Percentiles rank a stretch among this genome's conserved stretches.
These are phyloP conservation scores for Paragorgia papillata DNA, from an alignment of 92 coral and sea anemone genomes.

Conservation along the genomic window DNA sequence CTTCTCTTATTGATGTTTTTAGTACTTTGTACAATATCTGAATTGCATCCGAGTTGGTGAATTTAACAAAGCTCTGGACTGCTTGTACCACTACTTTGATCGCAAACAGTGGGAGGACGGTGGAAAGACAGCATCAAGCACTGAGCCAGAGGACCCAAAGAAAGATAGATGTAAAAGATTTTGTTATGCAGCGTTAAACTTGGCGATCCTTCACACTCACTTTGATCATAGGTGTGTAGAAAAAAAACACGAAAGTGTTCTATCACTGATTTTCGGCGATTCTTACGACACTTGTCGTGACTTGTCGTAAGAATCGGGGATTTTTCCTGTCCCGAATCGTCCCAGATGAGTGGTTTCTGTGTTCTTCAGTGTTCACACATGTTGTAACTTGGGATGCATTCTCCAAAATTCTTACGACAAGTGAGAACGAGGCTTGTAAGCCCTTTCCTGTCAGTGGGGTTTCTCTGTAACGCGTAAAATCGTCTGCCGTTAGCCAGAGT, in stretches of 20 bases:
- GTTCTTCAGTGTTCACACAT: too few species aligned
- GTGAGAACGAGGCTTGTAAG: too few species aligned
- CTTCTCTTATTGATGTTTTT: slow-evolving; percentile 10
- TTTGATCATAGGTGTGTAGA: slow-evolving; percentile 85
- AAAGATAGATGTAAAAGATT: slow-evolving; percentile 87
- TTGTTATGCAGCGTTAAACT: slow-evolving; percentile 92
- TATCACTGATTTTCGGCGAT: neutral
- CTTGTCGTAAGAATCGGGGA: too few species aligned
- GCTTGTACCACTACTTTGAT: slow-evolving; percentile 94
- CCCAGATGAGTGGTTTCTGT: too few species aligned
- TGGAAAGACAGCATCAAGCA: slow-evolving; percentile 49
- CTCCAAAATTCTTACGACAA: too few species aligned
- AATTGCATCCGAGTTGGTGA: slow-evolving; percentile 84
- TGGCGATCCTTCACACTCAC: slow-evolving; percentile 85
- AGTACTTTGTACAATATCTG: slow-evolving; percentile 90
- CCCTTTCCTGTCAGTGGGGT: too few species aligned
- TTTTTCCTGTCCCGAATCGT: too few species aligned
- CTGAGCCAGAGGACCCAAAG: slow-evolving; percentile 62
- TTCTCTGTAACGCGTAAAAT: too few species aligned
- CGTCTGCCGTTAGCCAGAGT: too few species aligned
- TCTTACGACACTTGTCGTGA: too few species aligned
- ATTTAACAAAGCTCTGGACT: slow-evolving; percentile 82
- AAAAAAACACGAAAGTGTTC: neutral
- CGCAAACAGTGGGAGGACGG: slow-evolving; percentile 83
- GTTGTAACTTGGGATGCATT: too few species aligned